Conservation (phyloP, 2,113 vertebrate species). For the Illadopsis cleaveri region DNA sequence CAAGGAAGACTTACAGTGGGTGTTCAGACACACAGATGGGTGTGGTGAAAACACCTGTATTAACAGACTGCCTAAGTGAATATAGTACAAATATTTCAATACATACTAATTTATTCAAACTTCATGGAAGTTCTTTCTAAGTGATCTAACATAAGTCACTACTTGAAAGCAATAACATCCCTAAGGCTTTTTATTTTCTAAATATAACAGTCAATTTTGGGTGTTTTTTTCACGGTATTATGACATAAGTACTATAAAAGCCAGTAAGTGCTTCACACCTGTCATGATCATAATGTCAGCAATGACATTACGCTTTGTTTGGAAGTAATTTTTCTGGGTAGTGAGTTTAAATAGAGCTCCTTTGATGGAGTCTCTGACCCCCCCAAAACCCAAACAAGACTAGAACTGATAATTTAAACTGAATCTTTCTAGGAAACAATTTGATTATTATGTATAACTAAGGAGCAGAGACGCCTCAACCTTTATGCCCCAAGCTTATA, state of each 20-base stretch:
- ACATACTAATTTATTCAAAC: constrained; percentile 16
- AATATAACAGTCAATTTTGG: neutral
- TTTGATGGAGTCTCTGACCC: neutral
- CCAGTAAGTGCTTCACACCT: neutral
- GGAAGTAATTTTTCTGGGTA: neutral
- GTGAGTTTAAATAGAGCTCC: neutral
- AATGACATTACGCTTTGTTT: neutral
- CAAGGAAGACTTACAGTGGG: neutral
- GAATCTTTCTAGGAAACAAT: neutral
- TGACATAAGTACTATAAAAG: neutral
- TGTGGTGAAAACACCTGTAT: neutral
- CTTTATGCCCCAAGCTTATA: neutral
- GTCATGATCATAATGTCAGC: neutral
- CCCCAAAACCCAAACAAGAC: neutral
- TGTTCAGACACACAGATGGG: neutral
- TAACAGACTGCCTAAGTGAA: neutral
- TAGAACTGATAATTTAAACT: neutral
- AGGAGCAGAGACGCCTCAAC: neutral
- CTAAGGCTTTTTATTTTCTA: constrained; percentile 24
- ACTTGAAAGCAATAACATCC: neutral
- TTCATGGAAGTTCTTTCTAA: neutral
- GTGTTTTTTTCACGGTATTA: neutral
- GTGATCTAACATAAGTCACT: neutral
- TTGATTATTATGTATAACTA: neutral
- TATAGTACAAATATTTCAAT: neutral